Evolutionary conservation across 2,113 vertebrate genomes (phyloP).

Genomic region (Neopipo cinnamomea): DNA sequence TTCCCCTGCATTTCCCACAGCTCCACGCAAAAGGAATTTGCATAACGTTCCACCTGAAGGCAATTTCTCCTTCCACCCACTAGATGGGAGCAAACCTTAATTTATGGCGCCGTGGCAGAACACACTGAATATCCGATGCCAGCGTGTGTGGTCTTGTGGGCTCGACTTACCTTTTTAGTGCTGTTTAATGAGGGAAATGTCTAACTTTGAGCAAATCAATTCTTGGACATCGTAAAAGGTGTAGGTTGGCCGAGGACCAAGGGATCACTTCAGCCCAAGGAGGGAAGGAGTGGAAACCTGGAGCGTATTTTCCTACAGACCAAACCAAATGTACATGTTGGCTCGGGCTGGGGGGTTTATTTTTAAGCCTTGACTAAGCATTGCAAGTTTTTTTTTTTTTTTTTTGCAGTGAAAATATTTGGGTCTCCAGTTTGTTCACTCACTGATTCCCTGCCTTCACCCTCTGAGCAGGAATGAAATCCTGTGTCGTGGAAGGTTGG

Average conservation of each 20-base stretch:
- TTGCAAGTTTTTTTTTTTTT: too few species aligned
- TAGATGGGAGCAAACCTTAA: slow-evolving; percentile 71
- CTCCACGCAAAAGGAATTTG: neutral
- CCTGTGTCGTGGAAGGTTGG: neutral
- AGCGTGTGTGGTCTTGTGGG: slow-evolving; percentile 60
- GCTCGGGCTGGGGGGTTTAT: neutral
- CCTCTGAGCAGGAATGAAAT: neutral
- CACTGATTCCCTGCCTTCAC: neutral
- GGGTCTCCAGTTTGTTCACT: neutral
- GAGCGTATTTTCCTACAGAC: neutral
- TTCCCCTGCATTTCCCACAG: neutral
- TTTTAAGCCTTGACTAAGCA: neutral
- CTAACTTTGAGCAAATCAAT: slow-evolving; percentile 12
- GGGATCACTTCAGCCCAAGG: neutral
- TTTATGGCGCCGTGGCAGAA: neutral
- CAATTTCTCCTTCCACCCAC: slow-evolving; percentile 46
- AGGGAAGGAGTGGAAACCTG: neutral
- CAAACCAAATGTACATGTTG: neutral
- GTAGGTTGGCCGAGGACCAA: neutral
- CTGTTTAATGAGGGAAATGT: slow-evolving; percentile 29
- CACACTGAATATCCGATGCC: neutral
- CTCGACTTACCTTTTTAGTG: neutral
- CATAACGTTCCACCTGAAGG: neutral
- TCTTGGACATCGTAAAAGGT: slow-evolving; percentile 26
- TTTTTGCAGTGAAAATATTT: neutral